phyloP scores from a whole-genome alignment of 2,888 invertebrate genomes.

The Hoplodrina ambigua region DNA sequence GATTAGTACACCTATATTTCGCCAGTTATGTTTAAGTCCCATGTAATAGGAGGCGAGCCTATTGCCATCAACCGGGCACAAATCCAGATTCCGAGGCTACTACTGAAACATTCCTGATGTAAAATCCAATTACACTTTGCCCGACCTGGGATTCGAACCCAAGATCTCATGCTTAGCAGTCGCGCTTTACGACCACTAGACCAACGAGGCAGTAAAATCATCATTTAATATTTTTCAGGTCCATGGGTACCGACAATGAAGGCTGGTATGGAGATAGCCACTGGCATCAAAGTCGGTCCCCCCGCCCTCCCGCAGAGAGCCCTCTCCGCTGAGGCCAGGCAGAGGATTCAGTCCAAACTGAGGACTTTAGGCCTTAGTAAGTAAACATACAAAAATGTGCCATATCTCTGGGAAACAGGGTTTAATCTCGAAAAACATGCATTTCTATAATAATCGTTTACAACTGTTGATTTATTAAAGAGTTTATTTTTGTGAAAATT shows the following conservation, averaged over 20 bases:
- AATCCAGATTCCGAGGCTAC: too few species aligned
- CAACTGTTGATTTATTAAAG: conserved; percentile 12
- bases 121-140: too few species aligned
- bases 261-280: conserved; percentile 91
- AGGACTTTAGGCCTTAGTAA: conserved; percentile 68
- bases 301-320: conserved; percentile 90
- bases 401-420: neutral
- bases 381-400: conserved; percentile 41
- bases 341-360: conserved; percentile 78
- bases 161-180: too few species aligned
- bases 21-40: too few species aligned
- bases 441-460: conserved; percentile 26
- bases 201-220: too few species aligned
- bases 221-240: conserved; percentile 80
- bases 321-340: conserved; percentile 81
- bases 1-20: too few species aligned
- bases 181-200: too few species aligned
- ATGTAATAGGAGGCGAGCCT: too few species aligned
- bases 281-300: conserved; percentile 91
- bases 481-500: conserved; percentile 15
- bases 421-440: conserved; percentile 32
- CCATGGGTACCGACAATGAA: conserved; percentile 93
- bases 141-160: too few species aligned
- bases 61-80: too few species aligned
- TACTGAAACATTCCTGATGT: too few species aligned